A percentile compares a stretch with the other conserved stretches of the same genome.
Evolutionary conservation across 2,113 vertebrate species (phyloP).

Genomic region (Pedetes capensis): DNA sequence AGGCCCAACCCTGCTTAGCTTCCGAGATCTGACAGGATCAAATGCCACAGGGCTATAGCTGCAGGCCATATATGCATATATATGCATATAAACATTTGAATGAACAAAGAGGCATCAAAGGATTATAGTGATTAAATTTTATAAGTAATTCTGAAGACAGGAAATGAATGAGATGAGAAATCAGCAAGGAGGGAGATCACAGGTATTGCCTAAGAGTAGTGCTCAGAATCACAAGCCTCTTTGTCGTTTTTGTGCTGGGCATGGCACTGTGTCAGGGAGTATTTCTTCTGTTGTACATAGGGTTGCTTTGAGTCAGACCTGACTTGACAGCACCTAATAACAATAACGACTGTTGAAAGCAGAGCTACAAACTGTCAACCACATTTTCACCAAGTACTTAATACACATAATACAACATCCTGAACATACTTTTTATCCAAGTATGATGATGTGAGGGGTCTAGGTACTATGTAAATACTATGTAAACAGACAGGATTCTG

Average conservation of each 20-base stretch:
- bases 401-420: not conserved
- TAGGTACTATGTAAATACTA: not conserved
- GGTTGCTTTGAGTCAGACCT: no score
- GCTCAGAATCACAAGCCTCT: not conserved
- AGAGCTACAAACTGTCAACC: not conserved
- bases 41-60: no score
- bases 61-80: no score
- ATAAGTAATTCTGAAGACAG: not conserved
- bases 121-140: not conserved
- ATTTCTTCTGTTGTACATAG: no score
- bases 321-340: no score
- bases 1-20: no score
- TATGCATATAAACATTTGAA: not conserved
- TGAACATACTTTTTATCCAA: not conserved
- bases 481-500: not conserved
- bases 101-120: not conserved
- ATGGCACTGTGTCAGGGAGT: no score
- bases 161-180: not conserved
- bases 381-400: not conserved
- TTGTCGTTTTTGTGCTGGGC: not conserved
- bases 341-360: not conserved
- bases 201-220: rapidly evolving
- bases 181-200: rapidly evolving
- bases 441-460: not conserved
- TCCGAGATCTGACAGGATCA: no score